A percentile compares a stretch with the other conserved stretches of the same genome.
Evolutionary conservation across 2,797 vertebrate species (phyloP).

Genomic region (Sebastolobus altivelis): DNA sequence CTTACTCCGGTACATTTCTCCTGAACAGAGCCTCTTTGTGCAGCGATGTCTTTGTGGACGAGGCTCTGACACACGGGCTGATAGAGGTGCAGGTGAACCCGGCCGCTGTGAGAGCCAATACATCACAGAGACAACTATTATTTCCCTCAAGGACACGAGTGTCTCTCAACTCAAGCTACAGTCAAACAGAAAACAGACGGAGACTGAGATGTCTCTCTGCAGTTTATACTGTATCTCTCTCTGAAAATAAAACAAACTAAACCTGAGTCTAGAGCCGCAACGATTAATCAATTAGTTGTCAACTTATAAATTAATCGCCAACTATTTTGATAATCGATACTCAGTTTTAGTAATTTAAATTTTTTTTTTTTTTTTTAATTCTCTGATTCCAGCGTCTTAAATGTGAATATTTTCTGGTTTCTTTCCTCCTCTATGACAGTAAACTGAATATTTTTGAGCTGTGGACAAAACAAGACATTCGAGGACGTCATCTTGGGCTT

Average conservation of each 20-base stretch:
- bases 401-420: no score
- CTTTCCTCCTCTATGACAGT: no score
- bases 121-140: constrained; percentile 15
- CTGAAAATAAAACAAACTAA: background rate
- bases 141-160: constrained; percentile 36
- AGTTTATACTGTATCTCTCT: background rate
- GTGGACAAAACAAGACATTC: rapidly evolving
- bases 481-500: no score
- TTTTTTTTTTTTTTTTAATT: no score
- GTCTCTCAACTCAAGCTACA: background rate
- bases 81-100: constrained; percentile 41
- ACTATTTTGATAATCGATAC: rapidly evolving
- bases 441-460: no score
- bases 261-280: background rate
- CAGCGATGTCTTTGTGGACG: constrained; percentile 1
- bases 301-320: no score
- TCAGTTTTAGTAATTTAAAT: rapidly evolving
- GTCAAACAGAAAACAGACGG: background rate
- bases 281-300: rapidly evolving
- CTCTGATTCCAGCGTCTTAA: no score
- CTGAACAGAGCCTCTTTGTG: constrained; percentile 70
- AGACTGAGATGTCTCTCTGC: no score
- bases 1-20: constrained; percentile 11
- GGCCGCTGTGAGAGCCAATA: constrained; percentile 5
- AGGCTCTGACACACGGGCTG: constrained; percentile 3